Evolutionary conservation across 2,888 invertebrate genomes (phyloP), one percentile per base, ranked within the genome.

Genomic region (Leucophenga montana): DNA sequence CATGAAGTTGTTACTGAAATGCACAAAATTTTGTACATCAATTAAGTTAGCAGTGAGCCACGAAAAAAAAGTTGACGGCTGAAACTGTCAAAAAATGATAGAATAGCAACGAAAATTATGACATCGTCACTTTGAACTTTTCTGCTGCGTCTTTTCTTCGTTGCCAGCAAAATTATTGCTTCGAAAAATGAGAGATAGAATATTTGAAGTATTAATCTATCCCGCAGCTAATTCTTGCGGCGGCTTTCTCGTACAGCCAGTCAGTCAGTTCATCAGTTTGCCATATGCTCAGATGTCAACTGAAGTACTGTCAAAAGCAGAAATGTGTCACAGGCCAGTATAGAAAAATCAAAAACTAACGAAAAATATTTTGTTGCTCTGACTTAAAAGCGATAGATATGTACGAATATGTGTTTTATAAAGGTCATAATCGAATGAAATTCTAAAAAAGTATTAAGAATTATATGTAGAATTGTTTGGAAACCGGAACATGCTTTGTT

Each of bases 281-380:
- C 11, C 59, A 54, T 46, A 31, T 59, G 67, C 31, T 22, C 59
- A 54, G 46, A 44, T 67, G 67, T 67, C 67, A 67, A 67, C 27
- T 59, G 46, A 39, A 50, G 27, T 50, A 31, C 48, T 67, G 67
- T 67, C 67, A 67, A 59, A 67, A 67, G 20, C 14, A n/a, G n/a
- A 27, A 31, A 59, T 16, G 57, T 57, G 57, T 59, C 31, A 11
- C 6, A 59, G 22, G 8, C 46, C 56, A 31, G 33, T 31, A 33
- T 33, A 22, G 14, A 22, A 14, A 13, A 22, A 14, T 20, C 22
- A 56, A 22, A 56, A 56, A 56, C 14, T 9, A 13, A 56, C n/a
- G 14, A 11, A 56, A 27, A 27, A 27, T 27, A 27, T 27, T 2
- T 27, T 27, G 27, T 4, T 27, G 27, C 27, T n/a, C n/a, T 27